These are phyloP conservation scores for Netelia inedita DNA, from an alignment of 2,888 invertebrate species.

Conservation along the genomic window DNA sequence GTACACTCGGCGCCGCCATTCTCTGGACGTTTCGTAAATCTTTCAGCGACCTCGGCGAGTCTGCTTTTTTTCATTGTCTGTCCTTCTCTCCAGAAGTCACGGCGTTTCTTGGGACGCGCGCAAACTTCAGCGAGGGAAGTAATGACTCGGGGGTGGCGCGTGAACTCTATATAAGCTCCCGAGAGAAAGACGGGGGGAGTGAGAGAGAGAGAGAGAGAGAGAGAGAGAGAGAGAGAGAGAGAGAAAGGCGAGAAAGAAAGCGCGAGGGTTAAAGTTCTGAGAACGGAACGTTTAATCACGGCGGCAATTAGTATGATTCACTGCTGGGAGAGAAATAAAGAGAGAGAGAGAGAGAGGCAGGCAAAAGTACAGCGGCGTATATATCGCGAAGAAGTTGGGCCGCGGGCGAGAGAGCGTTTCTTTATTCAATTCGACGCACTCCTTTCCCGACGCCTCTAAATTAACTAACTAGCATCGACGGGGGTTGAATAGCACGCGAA, in stretches of 20 bases:
- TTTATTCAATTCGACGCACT: conserved; percentile 77
- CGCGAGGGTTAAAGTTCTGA: conserved; percentile 79
- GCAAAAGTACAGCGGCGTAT: conserved; percentile 38
- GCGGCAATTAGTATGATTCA: conserved; percentile 83
- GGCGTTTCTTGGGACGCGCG: conserved; percentile 22
- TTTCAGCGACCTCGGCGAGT: conserved; percentile 59
- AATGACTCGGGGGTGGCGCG: conserved; percentile 71
- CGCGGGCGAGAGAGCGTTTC: conserved; percentile 67
- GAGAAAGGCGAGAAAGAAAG: conserved; percentile 55
- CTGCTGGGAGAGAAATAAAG: conserved; percentile 76
- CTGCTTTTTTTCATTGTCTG: conserved; percentile 5
- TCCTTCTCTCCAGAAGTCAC: conserved; percentile 4
- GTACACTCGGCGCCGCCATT: not conserved
- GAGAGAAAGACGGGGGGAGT: conserved; percentile 18
- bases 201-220: conserved; percentile 58
- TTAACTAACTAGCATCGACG: conserved; percentile 72
- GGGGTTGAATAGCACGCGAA: conserved; percentile 54
- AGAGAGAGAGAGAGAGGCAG: conserved; percentile 23
- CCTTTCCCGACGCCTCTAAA: conserved; percentile 75
- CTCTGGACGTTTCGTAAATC: conserved; percentile 70
- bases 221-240: conserved; percentile 53
- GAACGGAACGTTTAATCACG: conserved; percentile 82
- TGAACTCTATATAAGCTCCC: conserved; percentile 45
- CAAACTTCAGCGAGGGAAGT: conserved; percentile 54
- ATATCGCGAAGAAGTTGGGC: conserved; percentile 41